Evolutionary conservation across 2,888 invertebrate species (phyloP).

Genomic region (Xestia sexstrigata): DNA sequence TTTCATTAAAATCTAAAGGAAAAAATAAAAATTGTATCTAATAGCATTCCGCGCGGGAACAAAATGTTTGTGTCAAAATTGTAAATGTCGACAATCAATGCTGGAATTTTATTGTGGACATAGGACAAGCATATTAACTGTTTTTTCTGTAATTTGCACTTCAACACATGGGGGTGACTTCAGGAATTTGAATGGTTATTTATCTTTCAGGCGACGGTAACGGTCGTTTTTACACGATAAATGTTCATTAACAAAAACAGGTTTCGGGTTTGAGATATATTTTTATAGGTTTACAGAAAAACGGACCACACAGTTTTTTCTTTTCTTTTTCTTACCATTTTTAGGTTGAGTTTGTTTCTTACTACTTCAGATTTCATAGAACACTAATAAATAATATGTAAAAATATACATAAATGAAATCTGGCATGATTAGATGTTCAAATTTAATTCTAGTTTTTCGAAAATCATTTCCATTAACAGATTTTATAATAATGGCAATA

Average conservation of each 20-base stretch:
- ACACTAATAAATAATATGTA: too few species aligned
- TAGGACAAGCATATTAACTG: conserved; percentile 45
- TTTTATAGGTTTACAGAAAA: neutral
- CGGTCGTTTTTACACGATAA: conserved; percentile 26
- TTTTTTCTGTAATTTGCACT: conserved; percentile 45
- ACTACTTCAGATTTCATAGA: too few species aligned
- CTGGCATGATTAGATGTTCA: too few species aligned
- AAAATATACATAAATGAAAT: too few species aligned
- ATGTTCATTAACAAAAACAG: conserved; percentile 1
- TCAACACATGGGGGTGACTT: conserved; percentile 42
- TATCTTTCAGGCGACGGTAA: conserved; percentile 46
- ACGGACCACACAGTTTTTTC: neutral
- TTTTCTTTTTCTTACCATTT: neutral
- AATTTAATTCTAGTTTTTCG: too few species aligned
- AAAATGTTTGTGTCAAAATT: conserved; percentile 50
- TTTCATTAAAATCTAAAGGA: conserved; percentile 53
- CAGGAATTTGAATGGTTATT: conserved; percentile 51
- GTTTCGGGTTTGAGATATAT: too few species aligned
- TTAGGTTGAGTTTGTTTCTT: too few species aligned
- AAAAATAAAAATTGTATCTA: conserved; percentile 36
- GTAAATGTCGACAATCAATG: conserved; percentile 54
- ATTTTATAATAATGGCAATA: too few species aligned
- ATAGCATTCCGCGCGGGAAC: conserved; percentile 11
- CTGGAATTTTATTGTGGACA: conserved; percentile 57
- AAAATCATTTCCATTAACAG: too few species aligned